These are phyloP conservation scores for Rousettus madagascariensis DNA, from an alignment of 2,797 vertebrate species.

Conservation along the genomic window DNA sequence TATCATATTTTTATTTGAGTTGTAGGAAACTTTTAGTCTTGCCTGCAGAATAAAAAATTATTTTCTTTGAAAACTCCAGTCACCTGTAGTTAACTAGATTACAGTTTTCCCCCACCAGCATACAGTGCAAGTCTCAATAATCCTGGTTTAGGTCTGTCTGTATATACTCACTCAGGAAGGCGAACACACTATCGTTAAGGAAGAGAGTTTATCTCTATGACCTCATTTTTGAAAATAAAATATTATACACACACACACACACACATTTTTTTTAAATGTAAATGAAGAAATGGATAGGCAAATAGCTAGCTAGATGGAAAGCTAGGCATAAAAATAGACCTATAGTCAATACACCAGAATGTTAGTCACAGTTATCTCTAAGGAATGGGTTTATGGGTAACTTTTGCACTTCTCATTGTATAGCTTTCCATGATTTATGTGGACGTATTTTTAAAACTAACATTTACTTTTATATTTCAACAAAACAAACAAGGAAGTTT, in stretches of 20 bases:
- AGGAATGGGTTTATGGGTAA: not conserved
- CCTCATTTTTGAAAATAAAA: not conserved
- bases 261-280: not conserved
- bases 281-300: not conserved
- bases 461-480: not conserved
- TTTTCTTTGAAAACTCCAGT: not conserved
- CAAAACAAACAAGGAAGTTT: not conserved
- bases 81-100: not conserved
- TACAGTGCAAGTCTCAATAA: not conserved
- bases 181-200: not conserved
- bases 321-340: not conserved
- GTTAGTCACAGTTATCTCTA: not conserved
- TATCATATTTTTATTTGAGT: not conserved
- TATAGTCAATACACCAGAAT: not conserved
- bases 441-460: not conserved
- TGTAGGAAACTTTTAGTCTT: not conserved
- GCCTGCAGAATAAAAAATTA: not conserved
- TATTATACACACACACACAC: no score
- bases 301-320: not conserved
- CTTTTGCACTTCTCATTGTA: not conserved
- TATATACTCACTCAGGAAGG: not conserved
- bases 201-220: not conserved
- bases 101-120: not conserved
- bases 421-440: not conserved
- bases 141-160: not conserved